Evolutionary conservation across 2,888 invertebrate genomes (phyloP).

Genomic region (Nineta flava): DNA sequence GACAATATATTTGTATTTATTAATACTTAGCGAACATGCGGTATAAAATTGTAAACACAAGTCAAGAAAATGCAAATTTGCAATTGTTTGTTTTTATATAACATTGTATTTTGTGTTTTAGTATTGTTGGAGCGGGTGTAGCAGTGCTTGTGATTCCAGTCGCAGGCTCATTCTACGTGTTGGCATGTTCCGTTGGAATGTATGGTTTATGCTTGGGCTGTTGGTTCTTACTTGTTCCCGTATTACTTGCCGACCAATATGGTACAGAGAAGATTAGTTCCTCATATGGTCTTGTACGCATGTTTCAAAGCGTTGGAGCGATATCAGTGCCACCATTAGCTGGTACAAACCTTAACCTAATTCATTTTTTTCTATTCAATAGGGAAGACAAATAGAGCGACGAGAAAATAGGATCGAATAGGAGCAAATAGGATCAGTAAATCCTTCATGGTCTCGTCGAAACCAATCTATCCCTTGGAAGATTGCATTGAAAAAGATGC

Average conservation of each 20-base stretch:
- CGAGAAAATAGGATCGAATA: background rate
- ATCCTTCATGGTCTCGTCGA: too few relatives aligned
- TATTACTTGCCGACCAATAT: slow-evolving; percentile 54
- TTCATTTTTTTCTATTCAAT: too few relatives aligned
- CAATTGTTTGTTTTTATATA: background rate
- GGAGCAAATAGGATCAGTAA: too few relatives aligned
- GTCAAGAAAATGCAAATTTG: background rate
- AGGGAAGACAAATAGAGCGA: background rate
- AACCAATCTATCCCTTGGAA: background rate
- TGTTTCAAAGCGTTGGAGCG: slow-evolving; percentile 61
- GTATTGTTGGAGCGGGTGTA: slow-evolving; percentile 51
- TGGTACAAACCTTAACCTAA: slow-evolving; percentile 28
- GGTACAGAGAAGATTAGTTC: slow-evolving; percentile 60
- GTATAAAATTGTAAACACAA: background rate
- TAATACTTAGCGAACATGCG: background rate
- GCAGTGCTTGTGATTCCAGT: slow-evolving; percentile 51
- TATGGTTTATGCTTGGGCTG: slow-evolving; percentile 60
- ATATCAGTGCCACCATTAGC: slow-evolving; percentile 57
- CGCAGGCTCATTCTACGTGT: slow-evolving; percentile 43
- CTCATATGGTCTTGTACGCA: slow-evolving; percentile 55
- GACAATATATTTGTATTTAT: too few relatives aligned
- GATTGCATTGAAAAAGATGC: background rate
- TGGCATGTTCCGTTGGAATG: slow-evolving; percentile 47
- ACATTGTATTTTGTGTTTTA: slow-evolving; percentile 20
- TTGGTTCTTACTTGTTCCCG: slow-evolving; percentile 61